Base-by-base conservation (phyloP, 2,113 vertebrate genomes). In the Catharus bicknelli region DNA sequence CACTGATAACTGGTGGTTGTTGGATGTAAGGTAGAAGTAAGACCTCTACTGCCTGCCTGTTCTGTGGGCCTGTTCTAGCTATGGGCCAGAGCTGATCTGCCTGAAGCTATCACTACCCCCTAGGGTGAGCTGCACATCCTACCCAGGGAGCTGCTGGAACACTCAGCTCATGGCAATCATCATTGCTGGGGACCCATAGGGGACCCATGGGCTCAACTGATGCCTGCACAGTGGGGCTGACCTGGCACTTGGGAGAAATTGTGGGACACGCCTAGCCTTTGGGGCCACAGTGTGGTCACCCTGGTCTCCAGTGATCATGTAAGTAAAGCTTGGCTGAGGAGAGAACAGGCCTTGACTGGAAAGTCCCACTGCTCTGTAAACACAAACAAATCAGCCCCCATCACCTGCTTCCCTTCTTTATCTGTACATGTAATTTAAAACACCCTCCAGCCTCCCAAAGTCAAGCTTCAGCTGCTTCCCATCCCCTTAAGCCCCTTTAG, bases 351-450 rank as follows among this genome's bases (percentile, higher is more conserved):
- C 66, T 91, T 92, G 51, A 58, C 80, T 91, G 93, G 79, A 96
- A 77, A 86, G 77, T 88, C 93, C 87, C 83, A 45, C 40, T 90
- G 80, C 61, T 92, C 86, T 90, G 53, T 95, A 94, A 94, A 92
- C 79, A 93, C 90, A 96, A 95, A 96, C 95, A 94, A 94, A 90
- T 89, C 85, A 48, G 85, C 87, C 63, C 74, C 82, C 80, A 83
- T 94, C 95, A 95, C 95, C 96, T 96, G 94, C 95, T 95, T 96
- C 90, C 75, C 86, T 95, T 96, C 94, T 95, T 95, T 96, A 90
- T 93, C 95, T 93, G 86, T 86, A 61, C 78, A 69, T 81, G 90
- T 91, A 95, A 83, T 96, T 96, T 96, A 95, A 91, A 95, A 94
- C 93, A 90, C 91, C 84, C 78, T 94, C 86, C 86, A 94, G 90